These are phyloP conservation scores for Lota lota DNA, from an alignment of 2,113 vertebrate species.

Conservation along the genomic window DNA sequence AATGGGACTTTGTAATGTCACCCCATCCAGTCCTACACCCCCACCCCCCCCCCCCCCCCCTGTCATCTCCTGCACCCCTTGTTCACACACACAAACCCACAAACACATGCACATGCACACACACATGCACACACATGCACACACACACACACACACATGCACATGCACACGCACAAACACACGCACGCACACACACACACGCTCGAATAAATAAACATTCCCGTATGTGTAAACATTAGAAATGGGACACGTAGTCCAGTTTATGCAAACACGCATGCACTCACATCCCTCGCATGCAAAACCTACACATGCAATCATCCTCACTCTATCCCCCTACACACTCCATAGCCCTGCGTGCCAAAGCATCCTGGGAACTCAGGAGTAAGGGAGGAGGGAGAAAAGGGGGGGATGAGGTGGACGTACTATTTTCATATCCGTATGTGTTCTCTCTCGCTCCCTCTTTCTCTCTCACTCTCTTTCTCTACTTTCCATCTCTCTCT, in stretches of 20 bases:
- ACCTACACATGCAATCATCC: slow-evolving; percentile 18
- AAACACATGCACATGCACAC: neutral
- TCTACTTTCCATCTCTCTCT: too few species aligned
- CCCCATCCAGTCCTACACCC: neutral
- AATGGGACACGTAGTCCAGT: too few species aligned
- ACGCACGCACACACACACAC: neutral
- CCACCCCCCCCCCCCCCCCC: neutral
- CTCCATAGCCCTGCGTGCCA: neutral
- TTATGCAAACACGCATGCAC: neutral
- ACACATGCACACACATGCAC: neutral
- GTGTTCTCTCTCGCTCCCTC: neutral
- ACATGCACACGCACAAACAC: neutral
- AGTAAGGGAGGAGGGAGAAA: neutral
- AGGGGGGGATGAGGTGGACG: slow-evolving; percentile 23
- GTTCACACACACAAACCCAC: slow-evolving; percentile 27
- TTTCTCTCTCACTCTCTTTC: neutral
- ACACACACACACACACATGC: neutral
- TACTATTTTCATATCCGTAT: slow-evolving; percentile 20
- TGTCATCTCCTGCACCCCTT: neutral
- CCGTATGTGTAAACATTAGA: neutral
- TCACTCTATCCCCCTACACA: neutral
- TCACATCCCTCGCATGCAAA: slow-evolving; percentile 49
- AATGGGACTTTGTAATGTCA: slow-evolving; percentile 26
- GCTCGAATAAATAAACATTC: slow-evolving; percentile 29
- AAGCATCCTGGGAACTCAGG: slow-evolving; percentile 6